Base-by-base conservation (phyloP, 2,113 vertebrate species). In the Panurus biarmicus region DNA sequence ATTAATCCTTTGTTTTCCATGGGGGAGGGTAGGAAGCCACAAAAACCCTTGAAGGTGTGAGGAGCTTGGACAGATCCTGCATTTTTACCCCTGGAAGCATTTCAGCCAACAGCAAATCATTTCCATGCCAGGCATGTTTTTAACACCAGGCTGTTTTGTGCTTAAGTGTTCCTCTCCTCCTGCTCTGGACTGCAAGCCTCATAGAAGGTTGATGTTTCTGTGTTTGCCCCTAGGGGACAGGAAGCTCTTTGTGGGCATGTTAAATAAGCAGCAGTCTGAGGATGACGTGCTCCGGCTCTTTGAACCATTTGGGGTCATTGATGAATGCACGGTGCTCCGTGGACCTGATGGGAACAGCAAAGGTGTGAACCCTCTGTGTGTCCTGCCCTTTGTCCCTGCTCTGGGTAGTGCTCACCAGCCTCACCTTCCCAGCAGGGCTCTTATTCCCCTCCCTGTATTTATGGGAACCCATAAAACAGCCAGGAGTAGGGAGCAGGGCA, bases 221-320 rank as follows among this genome's bases (percentile, higher is more conserved):
- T 98, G 93, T 97, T 97, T 96, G 66, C 95, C 97, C 95, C 60
- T 96, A 98, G 98, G 98, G 96, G 98, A 98, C 97, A 97, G 98
- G 96, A 98, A 99, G 98, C 98, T 99, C 97, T 99, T 99, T 96
- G 99, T 99, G 89, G 99, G 99, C 93, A 99, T 99, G 99, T 98
- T 99, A 97, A 99, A 99, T 97, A 99, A 99, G 97, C 99, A 99
- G 97, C 99, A 99, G 97, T 99, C 99, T 7, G 99, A 99, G 97
- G 99, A 99, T 91, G 99, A 99, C 11, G 99, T 99, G 82, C 98
- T 99, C 96, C 98, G 98, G 95, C 98, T 99, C 96, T 99, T 99
- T 77, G 99, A 99, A 98, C 99, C 99, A 16, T 99, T 99, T 35
- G 99, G 99, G 94, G 98, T 99, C 94, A 99, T 99, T 53, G 99